A percentile compares a stretch with the other conserved stretches of the same genome.
Evolutionary conservation across 2,797 vertebrate species (phyloP).

Genomic region (Threskiornis aethiopicus): DNA sequence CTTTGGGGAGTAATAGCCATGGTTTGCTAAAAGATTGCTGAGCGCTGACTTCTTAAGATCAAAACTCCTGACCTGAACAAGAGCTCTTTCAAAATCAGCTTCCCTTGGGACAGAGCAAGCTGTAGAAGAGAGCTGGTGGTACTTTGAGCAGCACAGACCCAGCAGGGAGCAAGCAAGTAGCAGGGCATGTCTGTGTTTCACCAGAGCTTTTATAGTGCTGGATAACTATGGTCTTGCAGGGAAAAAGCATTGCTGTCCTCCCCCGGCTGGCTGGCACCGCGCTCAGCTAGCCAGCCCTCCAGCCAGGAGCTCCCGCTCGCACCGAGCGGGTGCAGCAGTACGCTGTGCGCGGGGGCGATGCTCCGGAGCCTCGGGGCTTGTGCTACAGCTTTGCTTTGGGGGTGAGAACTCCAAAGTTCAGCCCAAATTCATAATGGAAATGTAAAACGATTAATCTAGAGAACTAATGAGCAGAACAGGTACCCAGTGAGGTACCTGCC

Average conservation of each 20-base stretch:
- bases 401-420: not conserved
- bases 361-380: accelerated
- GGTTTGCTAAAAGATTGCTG: not conserved
- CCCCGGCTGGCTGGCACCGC: not conserved
- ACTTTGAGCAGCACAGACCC: not conserved
- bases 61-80: not conserved
- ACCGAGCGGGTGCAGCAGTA: not conserved
- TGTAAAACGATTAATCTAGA: not conserved
- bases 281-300: not conserved
- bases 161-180: not conserved
- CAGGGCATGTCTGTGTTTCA: not conserved
- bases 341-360: not conserved
- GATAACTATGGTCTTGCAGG: not conserved
- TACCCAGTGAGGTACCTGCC: not conserved
- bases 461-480: not conserved
- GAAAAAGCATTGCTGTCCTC: not conserved
- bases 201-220: not conserved
- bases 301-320: not conserved
- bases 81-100: not conserved
- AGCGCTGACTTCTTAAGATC: not conserved
- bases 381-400: not conserved
- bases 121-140: not conserved
- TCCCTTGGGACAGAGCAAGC: not conserved
- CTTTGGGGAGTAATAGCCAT: not conserved
- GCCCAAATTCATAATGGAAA: not conserved